These are phyloP conservation scores for Trachelus stipa DNA, from an alignment of 2,888 invertebrate genomes.

Conservation along the genomic window DNA sequence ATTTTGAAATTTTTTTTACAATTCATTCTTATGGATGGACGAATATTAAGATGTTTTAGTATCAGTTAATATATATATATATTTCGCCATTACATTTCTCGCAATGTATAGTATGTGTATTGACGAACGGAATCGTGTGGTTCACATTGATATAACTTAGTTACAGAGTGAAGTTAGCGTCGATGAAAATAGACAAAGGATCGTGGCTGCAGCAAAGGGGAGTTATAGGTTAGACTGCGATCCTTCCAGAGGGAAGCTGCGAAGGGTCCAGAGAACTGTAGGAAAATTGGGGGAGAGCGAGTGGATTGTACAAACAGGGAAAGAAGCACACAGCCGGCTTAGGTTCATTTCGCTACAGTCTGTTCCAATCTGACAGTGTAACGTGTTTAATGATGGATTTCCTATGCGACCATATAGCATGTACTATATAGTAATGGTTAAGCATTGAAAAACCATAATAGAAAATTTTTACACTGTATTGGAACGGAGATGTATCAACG, in stretches of 20 bases:
- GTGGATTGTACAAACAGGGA: constrained; percentile 56
- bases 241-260: neutral
- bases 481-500: no score
- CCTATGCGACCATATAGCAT: neutral
- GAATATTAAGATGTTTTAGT: neutral
- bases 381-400: constrained; percentile 27
- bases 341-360: constrained; percentile 48
- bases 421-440: no score
- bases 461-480: no score
- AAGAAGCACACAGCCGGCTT: constrained; percentile 42
- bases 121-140: constrained; percentile 14
- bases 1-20: no score
- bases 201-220: constrained; percentile 1
- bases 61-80: constrained; percentile 3
- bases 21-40: no score
- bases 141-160: constrained; percentile 19
- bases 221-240: no score
- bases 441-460: no score
- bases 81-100: neutral
- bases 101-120: no score
- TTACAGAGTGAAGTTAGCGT: constrained; percentile 5
- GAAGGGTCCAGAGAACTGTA: neutral
- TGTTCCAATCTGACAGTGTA: constrained; percentile 38
- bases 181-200: constrained; percentile 10
- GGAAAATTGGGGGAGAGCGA: constrained; percentile 32